phyloP scores from a whole-genome alignment of 2,797 vertebrate species.

The Rhinogobio ventralis region DNA sequence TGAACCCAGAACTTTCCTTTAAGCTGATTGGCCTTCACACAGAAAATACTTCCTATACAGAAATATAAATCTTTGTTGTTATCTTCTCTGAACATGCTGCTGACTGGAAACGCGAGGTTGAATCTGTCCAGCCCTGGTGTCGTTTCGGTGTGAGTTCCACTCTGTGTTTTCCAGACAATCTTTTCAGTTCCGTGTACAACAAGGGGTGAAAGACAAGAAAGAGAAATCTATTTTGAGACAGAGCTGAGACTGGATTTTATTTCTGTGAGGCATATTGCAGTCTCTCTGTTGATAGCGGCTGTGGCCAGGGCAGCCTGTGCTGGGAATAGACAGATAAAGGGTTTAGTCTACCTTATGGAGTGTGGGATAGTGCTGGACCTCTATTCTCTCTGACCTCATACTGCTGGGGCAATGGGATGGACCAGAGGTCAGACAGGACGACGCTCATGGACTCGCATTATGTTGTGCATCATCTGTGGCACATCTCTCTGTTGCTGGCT shows the following conservation, averaged over 20 bases:
- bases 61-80: conserved; percentile 3
- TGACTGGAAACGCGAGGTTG: neutral
- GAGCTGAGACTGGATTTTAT: conserved; percentile 33
- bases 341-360: conserved; percentile 35
- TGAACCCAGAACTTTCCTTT: conserved; percentile 10
- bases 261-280: conserved; percentile 13
- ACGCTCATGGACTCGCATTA: neutral
- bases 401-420: neutral
- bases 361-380: conserved; percentile 19
- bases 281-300: conserved; percentile 35
- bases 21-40: neutral
- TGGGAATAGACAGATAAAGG: conserved; percentile 45
- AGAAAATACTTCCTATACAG: neutral
- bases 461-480: neutral
- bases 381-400: conserved; percentile 13
- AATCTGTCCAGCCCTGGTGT: conserved; percentile 20
- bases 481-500: neutral
- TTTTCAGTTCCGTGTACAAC: conserved; percentile 13
- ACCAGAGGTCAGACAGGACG: neutral
- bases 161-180: conserved; percentile 20
- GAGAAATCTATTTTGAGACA: conserved; percentile 40
- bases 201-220: conserved; percentile 31
- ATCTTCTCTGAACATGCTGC: conserved; percentile 12
- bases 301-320: neutral
- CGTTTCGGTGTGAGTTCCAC: neutral